Evolutionary conservation across 2,797 vertebrate species (phyloP), one percentile per base, ranked within the genome.

Genomic region (Clamator glandarius): DNA sequence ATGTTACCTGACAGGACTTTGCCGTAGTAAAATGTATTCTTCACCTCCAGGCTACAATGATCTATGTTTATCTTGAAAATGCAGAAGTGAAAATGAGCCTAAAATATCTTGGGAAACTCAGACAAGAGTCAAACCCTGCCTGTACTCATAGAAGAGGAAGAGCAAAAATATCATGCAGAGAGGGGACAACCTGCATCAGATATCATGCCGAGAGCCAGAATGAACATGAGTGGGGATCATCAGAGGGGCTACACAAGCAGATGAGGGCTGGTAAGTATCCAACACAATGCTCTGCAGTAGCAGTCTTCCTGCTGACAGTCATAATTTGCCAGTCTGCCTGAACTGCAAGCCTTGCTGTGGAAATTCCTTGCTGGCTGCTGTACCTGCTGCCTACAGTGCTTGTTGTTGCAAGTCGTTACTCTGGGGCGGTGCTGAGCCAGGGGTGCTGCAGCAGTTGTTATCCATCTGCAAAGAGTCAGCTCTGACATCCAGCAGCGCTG

Each of bases 281-380:
- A 66, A 41, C 15, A 12, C 11, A 18, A 36, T 33, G 13, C 61
- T 50, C 46, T 25, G 31, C 12, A n/a, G 31, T 2, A 63, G 20
- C 28, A 82, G 61, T 31, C 7, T 17, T 61, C 48, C 48, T 0
- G 0, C 64, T 75, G 61, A 25, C 52, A 70, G 26, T 16, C 46
- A 9, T 9, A 15, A 70, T 74, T 59, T 73, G 7, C 57, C 28
- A 46, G 24, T 33, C 16, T 85, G 54, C 46, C 58, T 0, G 3
- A 74, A 6, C 31, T 41, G 20, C 0, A 1, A 44, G 29, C 5
- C 19, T 12, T 44, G 23, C 29, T 39, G 20, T 41, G 54, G 33
- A 61, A 33, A 9, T 0, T 0, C 10, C 12, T 1, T 2, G 5
- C 5, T 0, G 1, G 25, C 72, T 87, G 25, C 64, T 2, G 0